These are phyloP conservation scores for Chelonus formosanus DNA, from an alignment of 2,888 invertebrate species.

Conservation along the genomic window DNA sequence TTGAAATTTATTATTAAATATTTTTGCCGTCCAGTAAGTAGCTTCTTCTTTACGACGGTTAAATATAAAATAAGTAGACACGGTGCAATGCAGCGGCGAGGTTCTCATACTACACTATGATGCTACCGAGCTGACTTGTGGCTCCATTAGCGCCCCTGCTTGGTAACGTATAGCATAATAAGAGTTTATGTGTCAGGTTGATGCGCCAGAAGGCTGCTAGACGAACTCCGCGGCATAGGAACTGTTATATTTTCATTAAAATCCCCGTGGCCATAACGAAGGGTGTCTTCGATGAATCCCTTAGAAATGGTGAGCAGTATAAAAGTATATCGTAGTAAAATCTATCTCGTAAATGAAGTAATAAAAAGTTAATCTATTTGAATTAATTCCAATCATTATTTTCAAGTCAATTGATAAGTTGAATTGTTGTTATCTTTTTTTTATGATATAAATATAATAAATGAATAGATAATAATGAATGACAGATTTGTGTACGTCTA, in stretches of 20 bases:
- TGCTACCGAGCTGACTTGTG: constrained; percentile 63
- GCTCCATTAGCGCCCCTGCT: constrained; percentile 61
- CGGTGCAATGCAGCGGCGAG: constrained; percentile 41
- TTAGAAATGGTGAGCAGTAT: constrained; percentile 38
- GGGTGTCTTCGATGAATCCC: constrained; percentile 56
- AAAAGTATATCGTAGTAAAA: constrained; percentile 1
- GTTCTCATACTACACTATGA: constrained; percentile 47
- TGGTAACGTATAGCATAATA: constrained; percentile 65
- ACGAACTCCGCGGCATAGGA: constrained; percentile 62
- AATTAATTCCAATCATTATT: constrained; percentile 27
- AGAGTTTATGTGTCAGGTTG: constrained; percentile 66
- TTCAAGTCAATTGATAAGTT: neutral
- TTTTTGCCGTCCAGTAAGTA: constrained; percentile 59
- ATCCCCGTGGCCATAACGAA: constrained; percentile 48
- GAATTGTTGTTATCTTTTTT: too few species aligned
- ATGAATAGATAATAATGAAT: neutral
- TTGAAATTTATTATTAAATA: constrained; percentile 60
- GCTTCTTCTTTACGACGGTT: constrained; percentile 63
- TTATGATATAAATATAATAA: too few species aligned
- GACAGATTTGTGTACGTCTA: constrained; percentile 47
- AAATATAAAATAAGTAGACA: constrained; percentile 65
- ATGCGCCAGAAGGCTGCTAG: constrained; percentile 63
- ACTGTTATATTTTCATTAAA: constrained; percentile 66
- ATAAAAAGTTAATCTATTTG: constrained; percentile 36
- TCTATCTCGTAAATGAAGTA: constrained; percentile 39